Conservation (phyloP, 30 jellyfish, hydroid and myxozoan species). For the Pelagia noctiluca region DNA sequence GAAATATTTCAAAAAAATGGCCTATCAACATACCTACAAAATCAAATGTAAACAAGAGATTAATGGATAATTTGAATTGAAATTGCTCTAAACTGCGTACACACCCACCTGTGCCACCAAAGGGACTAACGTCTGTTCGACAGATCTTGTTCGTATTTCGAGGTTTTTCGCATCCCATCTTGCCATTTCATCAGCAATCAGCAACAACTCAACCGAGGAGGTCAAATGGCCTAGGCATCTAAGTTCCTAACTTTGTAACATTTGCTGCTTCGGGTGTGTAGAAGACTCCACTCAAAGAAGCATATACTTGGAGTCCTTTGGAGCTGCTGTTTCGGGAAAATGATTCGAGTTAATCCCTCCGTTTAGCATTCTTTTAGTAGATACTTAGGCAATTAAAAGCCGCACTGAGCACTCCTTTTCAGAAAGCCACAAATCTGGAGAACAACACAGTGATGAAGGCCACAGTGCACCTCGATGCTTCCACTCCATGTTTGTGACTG, state of each 20-base stretch:
- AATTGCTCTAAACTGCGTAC: not conserved
- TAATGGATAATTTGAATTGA: too few relatives aligned
- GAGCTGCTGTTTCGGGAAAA: not conserved
- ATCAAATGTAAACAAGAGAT: too few relatives aligned
- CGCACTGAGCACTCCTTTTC: slow-evolving; percentile 10
- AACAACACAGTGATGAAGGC: too few relatives aligned
- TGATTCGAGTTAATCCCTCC: slow-evolving; percentile 1
- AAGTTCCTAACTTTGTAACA: not conserved
- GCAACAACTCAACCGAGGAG: not conserved
- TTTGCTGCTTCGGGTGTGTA: too few relatives aligned
- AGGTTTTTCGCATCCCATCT: slow-evolving; percentile 89
- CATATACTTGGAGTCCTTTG: not conserved
- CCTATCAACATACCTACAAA: too few relatives aligned
- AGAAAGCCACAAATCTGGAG: not conserved
- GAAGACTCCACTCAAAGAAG: too few relatives aligned
- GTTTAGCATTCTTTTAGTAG: not conserved
- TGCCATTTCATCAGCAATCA: slow-evolving; percentile 58
- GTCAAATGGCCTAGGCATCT: slow-evolving; percentile 45
- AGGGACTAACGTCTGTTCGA: slow-evolving; percentile 95
- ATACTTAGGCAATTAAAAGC: not conserved
- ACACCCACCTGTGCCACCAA: slow-evolving; percentile 91
- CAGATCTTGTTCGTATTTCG: slow-evolving; percentile 94
- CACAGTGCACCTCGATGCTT: too few relatives aligned
- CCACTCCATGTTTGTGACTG: too few relatives aligned
- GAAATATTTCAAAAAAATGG: too few relatives aligned